Percentiles rank a stretch among this genome's conserved stretches.
Evolutionary conservation across 2,888 invertebrate genomes (phyloP).

Genomic region (Lottia gigantea): DNA sequence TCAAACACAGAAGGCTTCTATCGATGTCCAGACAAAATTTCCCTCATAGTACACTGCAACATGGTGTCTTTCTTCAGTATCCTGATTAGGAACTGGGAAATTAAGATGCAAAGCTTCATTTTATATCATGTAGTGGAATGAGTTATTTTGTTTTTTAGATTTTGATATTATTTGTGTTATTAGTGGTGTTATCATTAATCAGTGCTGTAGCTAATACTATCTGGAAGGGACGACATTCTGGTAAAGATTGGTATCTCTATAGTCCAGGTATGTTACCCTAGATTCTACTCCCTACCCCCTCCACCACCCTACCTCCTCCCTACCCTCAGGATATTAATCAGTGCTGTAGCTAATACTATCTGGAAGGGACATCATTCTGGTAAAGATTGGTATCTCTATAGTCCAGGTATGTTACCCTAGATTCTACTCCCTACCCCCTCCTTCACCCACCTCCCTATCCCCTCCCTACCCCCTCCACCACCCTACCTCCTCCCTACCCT

Average conservation of each 20-base stretch:
- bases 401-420: conserved; percentile 74
- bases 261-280: conserved; percentile 74
- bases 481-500: too few species aligned
- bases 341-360: conserved; percentile 88
- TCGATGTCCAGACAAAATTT: too few species aligned
- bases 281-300: neutral
- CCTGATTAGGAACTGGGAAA: too few species aligned
- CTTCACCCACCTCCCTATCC: neutral
- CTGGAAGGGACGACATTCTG: conserved; percentile 77
- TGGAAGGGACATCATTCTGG: conserved; percentile 77
- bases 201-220: conserved; percentile 91
- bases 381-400: conserved; percentile 87
- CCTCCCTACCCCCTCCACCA: neutral
- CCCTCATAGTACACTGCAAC: too few species aligned
- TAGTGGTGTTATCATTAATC: conserved; percentile 88
- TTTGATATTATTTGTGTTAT: conserved; percentile 90
- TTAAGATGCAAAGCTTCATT: too few species aligned
- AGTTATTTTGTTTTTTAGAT: conserved; percentile 72
- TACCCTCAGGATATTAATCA: conserved; percentile 76
- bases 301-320: too few species aligned
- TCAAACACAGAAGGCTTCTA: too few species aligned
- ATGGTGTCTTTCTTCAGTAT: too few species aligned
- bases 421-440: neutral
- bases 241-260: conserved; percentile 87
- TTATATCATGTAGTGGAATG: too few species aligned